Conservation (phyloP, 2,797 vertebrate genomes). For the Poeciliopsis infans region DNA sequence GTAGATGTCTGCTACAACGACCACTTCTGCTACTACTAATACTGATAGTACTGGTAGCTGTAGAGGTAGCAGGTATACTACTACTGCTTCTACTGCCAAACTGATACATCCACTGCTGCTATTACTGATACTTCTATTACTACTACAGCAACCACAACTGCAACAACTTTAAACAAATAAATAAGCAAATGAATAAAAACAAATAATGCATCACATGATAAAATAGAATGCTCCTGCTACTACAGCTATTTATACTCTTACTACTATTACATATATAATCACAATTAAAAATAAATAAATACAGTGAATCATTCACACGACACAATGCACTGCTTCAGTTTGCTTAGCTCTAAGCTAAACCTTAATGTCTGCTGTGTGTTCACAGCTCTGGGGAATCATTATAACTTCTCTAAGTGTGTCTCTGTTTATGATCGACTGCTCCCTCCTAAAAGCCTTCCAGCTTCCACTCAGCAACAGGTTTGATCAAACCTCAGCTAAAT, state of each 20-base stretch:
- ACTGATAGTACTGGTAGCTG: not conserved
- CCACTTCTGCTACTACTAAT: not conserved
- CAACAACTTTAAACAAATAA: not conserved
- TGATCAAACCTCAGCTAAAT: conserved; percentile 70
- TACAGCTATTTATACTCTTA: not conserved
- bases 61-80: too few relatives aligned
- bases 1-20: not conserved
- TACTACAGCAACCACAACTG: not conserved
- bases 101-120: not conserved
- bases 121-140: not conserved
- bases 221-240: not conserved
- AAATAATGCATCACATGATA: not conserved
- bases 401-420: conserved; percentile 48
- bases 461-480: conserved; percentile 57
- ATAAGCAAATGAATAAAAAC: not conserved
- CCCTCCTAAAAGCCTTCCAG: conserved; percentile 43
- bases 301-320: too few relatives aligned
- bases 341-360: conserved; percentile 29
- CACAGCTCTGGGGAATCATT: conserved; percentile 38
- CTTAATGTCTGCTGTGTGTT: conserved; percentile 28
- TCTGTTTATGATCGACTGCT: conserved; percentile 39
- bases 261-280: not conserved
- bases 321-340: not conserved
- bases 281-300: not conserved
- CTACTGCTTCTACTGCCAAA: not conserved